phyloP scores from a whole-genome alignment of 1,140 invertebrate genomes.

The Aphidius gifuensis region DNA sequence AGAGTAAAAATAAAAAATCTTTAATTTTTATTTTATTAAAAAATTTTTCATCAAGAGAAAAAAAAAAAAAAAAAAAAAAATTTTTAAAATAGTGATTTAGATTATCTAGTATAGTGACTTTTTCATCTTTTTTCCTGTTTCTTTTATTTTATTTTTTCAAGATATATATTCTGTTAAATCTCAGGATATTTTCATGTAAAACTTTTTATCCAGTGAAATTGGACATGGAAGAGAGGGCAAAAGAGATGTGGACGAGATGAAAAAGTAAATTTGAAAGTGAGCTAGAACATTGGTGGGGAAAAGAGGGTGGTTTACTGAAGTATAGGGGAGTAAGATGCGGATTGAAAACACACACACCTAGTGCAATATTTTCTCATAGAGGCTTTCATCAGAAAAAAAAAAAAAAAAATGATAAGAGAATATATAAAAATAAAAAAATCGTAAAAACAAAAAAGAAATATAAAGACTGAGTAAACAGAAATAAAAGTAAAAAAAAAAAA shows the following conservation, averaged over 20 bases:
- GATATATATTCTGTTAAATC: neutral
- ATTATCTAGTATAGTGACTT: no score
- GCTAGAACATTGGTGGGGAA: conserved; percentile 8
- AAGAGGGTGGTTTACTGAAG: conserved; percentile 9
- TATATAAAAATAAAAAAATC: no score
- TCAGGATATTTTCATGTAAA: conserved; percentile 1
- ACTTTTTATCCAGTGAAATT: neutral
- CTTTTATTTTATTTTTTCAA: neutral
- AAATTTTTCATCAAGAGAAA: no score
- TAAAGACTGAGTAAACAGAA: no score
- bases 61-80: no score
- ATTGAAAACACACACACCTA: conserved; percentile 34
- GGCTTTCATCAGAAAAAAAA: conserved; percentile 27
- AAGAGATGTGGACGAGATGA: neutral
- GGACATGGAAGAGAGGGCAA: neutral
- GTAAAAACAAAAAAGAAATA: no score
- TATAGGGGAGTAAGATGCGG: conserved; percentile 16
- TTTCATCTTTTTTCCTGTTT: no score
- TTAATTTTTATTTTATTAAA: no score
- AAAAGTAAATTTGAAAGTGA: conserved; percentile 10
- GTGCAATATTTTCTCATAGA: conserved; percentile 38
- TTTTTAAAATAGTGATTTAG: no score
- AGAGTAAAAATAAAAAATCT: no score
- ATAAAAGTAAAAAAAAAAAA: no score
- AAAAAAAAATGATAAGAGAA: no score